Evolutionary conservation across 2,797 vertebrate genomes (phyloP).

Genomic region (Mastacembelus armatus): DNA sequence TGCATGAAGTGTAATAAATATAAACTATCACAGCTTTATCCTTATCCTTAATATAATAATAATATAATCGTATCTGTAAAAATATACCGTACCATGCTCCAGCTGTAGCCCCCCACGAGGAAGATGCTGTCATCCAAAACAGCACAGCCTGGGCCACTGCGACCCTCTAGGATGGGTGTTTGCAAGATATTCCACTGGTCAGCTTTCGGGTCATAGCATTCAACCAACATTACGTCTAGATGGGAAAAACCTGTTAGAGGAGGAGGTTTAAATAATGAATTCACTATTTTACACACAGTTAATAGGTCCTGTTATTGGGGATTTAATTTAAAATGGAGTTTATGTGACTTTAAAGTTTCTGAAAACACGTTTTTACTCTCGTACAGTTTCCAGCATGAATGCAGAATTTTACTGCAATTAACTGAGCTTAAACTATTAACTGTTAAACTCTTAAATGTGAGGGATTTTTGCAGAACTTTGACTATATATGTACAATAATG

Average conservation of each 20-base stretch:
- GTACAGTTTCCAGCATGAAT: too few species aligned
- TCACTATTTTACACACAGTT: background rate
- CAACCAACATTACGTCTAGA: conserved; percentile 97
- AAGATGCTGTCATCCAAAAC: conserved; percentile 97
- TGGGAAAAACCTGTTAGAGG: conserved; percentile 92
- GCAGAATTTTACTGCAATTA: too few species aligned
- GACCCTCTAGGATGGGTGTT: conserved; percentile 97
- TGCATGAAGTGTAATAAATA: background rate
- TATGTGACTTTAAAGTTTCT: background rate
- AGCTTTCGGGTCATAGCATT: conserved; percentile 97
- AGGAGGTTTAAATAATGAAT: background rate
- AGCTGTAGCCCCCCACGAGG: conserved; percentile 98
- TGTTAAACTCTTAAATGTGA: too few species aligned
- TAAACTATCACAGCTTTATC: background rate
- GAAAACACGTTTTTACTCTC: background rate
- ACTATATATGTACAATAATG: too few species aligned
- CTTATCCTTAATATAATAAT: background rate
- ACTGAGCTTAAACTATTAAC: too few species aligned
- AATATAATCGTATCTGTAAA: conserved; percentile 1
- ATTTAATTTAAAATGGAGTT: background rate
- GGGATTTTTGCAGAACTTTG: too few species aligned
- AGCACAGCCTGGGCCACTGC: conserved; percentile 96
- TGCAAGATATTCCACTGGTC: conserved; percentile 99
- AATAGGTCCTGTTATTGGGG: background rate
- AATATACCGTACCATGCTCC: conserved; percentile 92